A percentile compares a stretch with the other conserved stretches of the same genome.
phyloP scores from a whole-genome alignment of 1,140 invertebrate genomes.

The Hypsibius dujardini region DNA sequence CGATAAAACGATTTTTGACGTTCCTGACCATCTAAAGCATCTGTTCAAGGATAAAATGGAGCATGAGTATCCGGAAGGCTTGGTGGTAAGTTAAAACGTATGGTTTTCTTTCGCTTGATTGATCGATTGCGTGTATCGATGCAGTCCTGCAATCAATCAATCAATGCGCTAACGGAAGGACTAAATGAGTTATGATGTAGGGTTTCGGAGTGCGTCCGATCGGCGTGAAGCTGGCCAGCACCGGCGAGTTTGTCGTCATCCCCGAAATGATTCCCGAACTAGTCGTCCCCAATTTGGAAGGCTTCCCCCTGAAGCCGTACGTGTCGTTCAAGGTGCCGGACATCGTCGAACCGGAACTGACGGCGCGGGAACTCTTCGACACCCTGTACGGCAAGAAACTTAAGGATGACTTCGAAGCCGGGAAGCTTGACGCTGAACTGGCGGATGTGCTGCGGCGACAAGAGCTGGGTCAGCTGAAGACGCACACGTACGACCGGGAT shows the following conservation, averaged over 20 bases:
- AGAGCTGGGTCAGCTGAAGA: neutral
- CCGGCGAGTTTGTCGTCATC: slow-evolving; percentile 40
- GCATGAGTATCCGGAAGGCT: neutral
- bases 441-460: neutral
- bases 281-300: slow-evolving; percentile 68
- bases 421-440: slow-evolving; percentile 47
- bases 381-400: slow-evolving; percentile 63
- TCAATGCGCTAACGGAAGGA: no score
- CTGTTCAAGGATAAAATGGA: neutral
- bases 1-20: neutral
- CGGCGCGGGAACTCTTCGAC: slow-evolving; percentile 63
- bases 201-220: neutral
- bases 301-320: slow-evolving; percentile 68
- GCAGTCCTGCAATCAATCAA: no score
- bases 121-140: no score
- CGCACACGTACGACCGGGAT: neutral
- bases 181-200: neutral
- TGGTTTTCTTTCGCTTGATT: no score
- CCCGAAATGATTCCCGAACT: slow-evolving; percentile 81
- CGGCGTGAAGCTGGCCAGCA: neutral
- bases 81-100: neutral
- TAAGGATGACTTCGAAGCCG: slow-evolving; percentile 50
- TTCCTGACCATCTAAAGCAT: neutral
- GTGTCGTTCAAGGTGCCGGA: slow-evolving; percentile 63
- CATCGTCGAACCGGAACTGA: slow-evolving; percentile 57